phyloP scores from a whole-genome alignment of 2,797 vertebrate genomes.

The Acanthiza pusilla region DNA sequence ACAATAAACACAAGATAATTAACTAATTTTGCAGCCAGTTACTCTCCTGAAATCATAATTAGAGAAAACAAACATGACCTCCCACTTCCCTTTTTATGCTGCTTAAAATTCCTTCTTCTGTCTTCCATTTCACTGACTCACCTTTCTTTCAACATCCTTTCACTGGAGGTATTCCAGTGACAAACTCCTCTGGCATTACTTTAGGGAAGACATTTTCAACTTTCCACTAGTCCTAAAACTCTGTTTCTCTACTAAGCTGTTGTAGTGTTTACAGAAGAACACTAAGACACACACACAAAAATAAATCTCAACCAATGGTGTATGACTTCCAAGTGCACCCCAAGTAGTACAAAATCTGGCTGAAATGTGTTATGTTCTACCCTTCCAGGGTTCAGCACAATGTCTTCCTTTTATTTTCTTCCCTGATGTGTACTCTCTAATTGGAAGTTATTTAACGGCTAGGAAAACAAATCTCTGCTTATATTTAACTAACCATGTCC shows the following conservation, averaged over 20 bases:
- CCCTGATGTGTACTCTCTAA: not conserved
- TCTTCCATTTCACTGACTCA: slow-evolving; percentile 21
- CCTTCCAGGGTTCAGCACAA: not conserved
- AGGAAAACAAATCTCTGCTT: not conserved
- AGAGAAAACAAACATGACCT: slow-evolving; percentile 33
- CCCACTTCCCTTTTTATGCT: not conserved
- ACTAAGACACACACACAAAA: not conserved
- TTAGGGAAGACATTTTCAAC: not conserved
- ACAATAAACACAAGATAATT: slow-evolving; percentile 57
- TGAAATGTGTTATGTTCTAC: not conserved
- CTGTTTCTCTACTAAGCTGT: not conserved
- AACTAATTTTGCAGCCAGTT: slow-evolving; percentile 54
- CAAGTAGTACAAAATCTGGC: not conserved
- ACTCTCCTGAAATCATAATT: slow-evolving; percentile 39
- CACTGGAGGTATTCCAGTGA: not conserved
- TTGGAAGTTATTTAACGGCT: not conserved
- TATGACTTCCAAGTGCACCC: not conserved
- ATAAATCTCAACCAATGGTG: not conserved
- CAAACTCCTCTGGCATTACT: not conserved
- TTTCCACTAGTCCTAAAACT: not conserved
- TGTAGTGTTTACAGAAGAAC: not conserved
- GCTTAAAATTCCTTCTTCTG: not conserved
- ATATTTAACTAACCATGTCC: not conserved
- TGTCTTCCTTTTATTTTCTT: not conserved
- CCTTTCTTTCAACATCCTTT: slow-evolving; percentile 10